Evolutionary conservation across 2,113 vertebrate species (phyloP).

Genomic region (Arizona elegans): DNA sequence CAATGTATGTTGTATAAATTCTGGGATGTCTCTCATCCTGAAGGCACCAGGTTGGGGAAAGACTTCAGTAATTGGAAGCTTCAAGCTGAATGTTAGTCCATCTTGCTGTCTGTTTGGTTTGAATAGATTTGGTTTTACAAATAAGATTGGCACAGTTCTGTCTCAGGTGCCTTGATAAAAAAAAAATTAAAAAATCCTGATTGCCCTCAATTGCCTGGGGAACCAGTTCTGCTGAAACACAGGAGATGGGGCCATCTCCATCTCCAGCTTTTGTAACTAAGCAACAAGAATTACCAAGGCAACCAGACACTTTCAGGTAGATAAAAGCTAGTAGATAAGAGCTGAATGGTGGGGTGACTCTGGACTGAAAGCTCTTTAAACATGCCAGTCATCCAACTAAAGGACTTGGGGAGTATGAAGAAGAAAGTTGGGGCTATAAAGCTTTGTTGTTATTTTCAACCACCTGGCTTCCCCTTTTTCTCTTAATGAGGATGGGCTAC

Average conservation of each 20-base stretch:
- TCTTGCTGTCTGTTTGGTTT: neutral
- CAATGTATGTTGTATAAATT: neutral
- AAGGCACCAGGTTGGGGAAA: neutral
- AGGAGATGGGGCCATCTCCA: neutral
- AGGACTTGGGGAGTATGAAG: neutral
- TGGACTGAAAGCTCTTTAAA: neutral
- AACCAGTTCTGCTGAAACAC: neutral
- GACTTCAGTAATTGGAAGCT: neutral
- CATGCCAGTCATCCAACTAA: neutral
- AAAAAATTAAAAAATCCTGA: neutral
- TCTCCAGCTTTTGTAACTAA: neutral
- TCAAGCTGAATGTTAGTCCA: neutral
- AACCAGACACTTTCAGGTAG: neutral
- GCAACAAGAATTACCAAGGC: constrained; percentile 11
- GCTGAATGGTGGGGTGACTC: neutral
- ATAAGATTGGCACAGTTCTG: neutral
- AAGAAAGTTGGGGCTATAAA: neutral
- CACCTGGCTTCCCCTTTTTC: neutral
- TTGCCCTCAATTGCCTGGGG: neutral
- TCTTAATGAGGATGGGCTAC: neutral
- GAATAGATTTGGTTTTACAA: neutral
- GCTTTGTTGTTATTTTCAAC: neutral
- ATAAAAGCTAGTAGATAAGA: neutral
- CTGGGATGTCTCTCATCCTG: neutral
- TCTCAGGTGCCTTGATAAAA: neutral